Base-by-base conservation (phyloP, 2,113 vertebrate genomes). In the Ibidorhyncha struthersii region DNA sequence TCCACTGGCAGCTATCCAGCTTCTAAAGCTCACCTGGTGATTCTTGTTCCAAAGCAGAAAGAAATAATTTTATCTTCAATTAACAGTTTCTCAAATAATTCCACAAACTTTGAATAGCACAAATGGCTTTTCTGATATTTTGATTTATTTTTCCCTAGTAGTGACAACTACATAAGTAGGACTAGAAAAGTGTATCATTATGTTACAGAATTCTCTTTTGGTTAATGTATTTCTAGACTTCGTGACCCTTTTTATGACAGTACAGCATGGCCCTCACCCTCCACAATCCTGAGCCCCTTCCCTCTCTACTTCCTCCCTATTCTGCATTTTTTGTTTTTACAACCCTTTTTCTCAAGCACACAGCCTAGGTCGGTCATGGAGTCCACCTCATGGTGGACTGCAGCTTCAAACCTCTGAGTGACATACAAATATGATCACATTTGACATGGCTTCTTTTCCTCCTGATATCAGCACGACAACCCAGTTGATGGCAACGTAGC, bases 171-270 rank as follows among this genome's bases (percentile, higher is more conserved):
- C 70, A 6, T 58, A 87, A 66, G 85, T 81, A 79, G 62, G 45
- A 58, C 78, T 90, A 62, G 66, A 86, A 91, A 93, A 90, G 61
- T 16, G 43, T 70, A 12, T 69, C 66, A 83, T 79, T 36, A 73
- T 47, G 63, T 90, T 66, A 92, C 71, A 93, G 71, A 93, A 94
- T 74, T 93, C 36, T 89, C 36, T 62, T 93, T 94, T 89, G 65
- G 20, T 97, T 93, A 94, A 93, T 96, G 22, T 69, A 86, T 84
- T 59, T 96, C 87, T 79, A 82, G 71, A 78, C 72, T 90, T 82
- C 11, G 10, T 82, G 55, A 86, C 23, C 66, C 40, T 95, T 88
- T 81, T 71, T 12, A 45, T 58, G 43, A n/a, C 53, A 82, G 45
- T 82, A 89, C 47, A 86, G 56, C 27, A 53, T 15, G 9, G 45